phyloP scores from a whole-genome alignment of 2,797 vertebrate species.

The Scolopax bukidnonensis region DNA sequence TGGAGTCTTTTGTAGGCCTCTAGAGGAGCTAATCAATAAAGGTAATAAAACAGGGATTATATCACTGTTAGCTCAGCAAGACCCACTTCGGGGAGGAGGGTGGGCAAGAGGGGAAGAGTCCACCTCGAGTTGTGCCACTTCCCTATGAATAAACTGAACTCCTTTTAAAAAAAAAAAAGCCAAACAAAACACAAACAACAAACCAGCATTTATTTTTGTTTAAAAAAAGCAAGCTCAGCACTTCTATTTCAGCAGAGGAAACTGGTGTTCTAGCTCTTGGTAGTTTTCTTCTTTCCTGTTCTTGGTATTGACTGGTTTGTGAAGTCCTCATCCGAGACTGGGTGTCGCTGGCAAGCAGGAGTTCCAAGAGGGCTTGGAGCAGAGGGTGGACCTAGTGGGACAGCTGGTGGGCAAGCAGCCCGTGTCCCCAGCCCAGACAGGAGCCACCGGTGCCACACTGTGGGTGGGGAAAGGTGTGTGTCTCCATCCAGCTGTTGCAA shows the following conservation, averaged over 20 bases:
- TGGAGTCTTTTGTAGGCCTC: neutral
- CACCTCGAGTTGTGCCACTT: neutral
- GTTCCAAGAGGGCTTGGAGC: neutral
- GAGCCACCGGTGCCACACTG: fast-evolving
- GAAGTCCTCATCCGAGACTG: neutral
- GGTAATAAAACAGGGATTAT: neutral
- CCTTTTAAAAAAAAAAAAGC: neutral
- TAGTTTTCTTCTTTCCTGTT: neutral
- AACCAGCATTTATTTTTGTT: neutral
- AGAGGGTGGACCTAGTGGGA: neutral
- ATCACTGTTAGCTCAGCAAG: neutral
- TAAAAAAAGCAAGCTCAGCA: neutral
- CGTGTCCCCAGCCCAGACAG: neutral
- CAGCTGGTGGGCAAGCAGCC: neutral
- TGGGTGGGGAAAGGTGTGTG: neutral
- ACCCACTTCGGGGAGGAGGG: neutral
- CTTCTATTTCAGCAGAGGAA: neutral
- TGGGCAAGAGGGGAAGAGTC: neutral
- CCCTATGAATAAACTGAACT: neutral
- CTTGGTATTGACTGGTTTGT: neutral
- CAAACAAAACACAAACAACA: too few species aligned
- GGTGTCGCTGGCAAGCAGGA: neutral
- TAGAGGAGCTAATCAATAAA: slow-evolving; percentile 2
- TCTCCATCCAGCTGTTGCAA: neutral
- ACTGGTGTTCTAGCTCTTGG: neutral